A percentile compares a stretch with the other conserved stretches of the same genome.
Conservation (phyloP, 2,113 vertebrate genomes). For the Rhinolophus sinicus region DNA sequence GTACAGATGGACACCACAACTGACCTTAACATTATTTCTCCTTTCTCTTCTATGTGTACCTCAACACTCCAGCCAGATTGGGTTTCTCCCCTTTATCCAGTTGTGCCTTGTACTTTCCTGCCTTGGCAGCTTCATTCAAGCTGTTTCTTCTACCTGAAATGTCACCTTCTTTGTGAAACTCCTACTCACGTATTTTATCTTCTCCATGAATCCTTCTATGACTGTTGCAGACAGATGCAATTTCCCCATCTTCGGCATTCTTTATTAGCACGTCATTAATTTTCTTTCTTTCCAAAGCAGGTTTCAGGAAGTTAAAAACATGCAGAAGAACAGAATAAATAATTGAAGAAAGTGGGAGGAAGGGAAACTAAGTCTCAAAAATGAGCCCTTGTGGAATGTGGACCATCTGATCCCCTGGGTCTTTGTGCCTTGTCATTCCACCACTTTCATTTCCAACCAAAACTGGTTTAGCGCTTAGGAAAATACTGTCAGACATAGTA, state of each 20-base stretch:
- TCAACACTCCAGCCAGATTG: neutral
- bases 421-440: neutral
- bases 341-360: neutral
- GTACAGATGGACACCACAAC: neutral
- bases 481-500: neutral
- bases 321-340: neutral
- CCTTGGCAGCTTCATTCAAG: neutral
- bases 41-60: neutral
- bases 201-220: neutral
- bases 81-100: neutral
- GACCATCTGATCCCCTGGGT: neutral
- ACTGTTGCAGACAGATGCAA: neutral
- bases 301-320: conserved; percentile 30
- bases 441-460: neutral
- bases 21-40: neutral
- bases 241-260: neutral
- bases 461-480: neutral
- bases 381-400: neutral
- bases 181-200: neutral
- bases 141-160: neutral
- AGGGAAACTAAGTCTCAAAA: conserved; percentile 37
- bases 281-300: conserved; percentile 31
- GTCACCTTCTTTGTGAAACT: neutral
- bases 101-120: neutral
- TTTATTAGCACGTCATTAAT: neutral